Percentiles rank a stretch among this genome's conserved stretches.
Evolutionary conservation across 2,797 vertebrate genomes (phyloP).

Genomic region (Chloroceryle inda): DNA sequence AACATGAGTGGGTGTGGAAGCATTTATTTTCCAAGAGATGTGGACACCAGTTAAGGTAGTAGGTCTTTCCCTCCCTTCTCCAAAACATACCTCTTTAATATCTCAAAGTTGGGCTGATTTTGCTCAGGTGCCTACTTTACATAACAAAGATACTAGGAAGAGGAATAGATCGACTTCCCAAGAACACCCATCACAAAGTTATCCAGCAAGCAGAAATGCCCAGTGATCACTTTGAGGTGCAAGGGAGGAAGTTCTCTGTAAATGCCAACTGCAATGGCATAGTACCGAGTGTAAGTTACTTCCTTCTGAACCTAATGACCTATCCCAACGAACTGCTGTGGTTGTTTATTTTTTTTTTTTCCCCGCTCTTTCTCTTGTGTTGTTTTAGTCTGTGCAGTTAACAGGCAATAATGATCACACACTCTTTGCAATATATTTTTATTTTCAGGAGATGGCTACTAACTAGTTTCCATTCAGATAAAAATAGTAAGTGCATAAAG

Average conservation of each 20-base stretch:
- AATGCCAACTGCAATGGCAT: background rate
- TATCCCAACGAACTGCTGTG: background rate
- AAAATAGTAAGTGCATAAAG: background rate
- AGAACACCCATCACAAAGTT: background rate
- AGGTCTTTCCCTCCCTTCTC: background rate
- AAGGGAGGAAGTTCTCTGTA: background rate
- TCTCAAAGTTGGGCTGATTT: background rate
- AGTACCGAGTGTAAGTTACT: background rate
- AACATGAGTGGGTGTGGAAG: background rate
- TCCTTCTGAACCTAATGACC: background rate
- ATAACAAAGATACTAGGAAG: background rate
- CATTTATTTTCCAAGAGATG: background rate
- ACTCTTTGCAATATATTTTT: background rate
- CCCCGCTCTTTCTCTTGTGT: background rate
- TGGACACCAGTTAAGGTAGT: background rate
- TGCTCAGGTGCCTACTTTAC: background rate
- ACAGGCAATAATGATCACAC: background rate
- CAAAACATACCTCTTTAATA: background rate
- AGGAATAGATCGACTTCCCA: background rate
- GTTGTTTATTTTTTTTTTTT: background rate
- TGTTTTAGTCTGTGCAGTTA: background rate
- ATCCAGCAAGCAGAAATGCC: background rate
- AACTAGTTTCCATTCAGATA: background rate
- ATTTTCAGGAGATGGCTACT: background rate
- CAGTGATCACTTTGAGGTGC: background rate